phyloP scores from a whole-genome alignment of 2,113 vertebrate species.

The Ochotona princeps region DNA sequence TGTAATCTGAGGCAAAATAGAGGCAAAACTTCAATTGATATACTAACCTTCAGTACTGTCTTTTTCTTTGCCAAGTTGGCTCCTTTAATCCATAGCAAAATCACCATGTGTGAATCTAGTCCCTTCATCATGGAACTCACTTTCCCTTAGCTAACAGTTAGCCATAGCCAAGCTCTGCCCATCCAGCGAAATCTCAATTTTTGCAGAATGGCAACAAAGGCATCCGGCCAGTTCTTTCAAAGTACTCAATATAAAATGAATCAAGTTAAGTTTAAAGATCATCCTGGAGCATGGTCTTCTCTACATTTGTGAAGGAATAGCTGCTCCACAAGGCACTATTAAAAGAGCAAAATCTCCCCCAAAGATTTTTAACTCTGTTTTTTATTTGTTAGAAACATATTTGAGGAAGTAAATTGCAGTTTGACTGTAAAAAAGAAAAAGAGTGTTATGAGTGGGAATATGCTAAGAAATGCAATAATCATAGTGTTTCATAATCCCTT shows the following conservation, averaged over 20 bases:
- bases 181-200: background rate
- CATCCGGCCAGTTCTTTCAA: background rate
- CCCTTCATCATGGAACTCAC: background rate
- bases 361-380: conserved; percentile 48
- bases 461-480: background rate
- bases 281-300: conserved; percentile 20
- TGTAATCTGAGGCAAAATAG: background rate
- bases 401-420: conserved; percentile 3
- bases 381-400: conserved; percentile 44
- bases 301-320: conserved; percentile 23
- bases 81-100: conserved; percentile 29
- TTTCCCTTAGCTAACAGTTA: background rate
- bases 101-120: background rate
- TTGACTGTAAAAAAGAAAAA: background rate
- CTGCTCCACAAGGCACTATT: conserved; percentile 2
- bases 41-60: background rate
- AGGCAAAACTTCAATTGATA: conserved; percentile 7
- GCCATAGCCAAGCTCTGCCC: background rate
- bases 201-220: conserved; percentile 32
- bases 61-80: background rate
- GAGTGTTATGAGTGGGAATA: background rate
- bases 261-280: conserved; percentile 55
- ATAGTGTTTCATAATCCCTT: background rate
- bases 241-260: conserved; percentile 32
- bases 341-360: conserved; percentile 45